Evolutionary conservation across 2,888 invertebrate genomes (phyloP).

Genomic region (Euproctis similis): DNA sequence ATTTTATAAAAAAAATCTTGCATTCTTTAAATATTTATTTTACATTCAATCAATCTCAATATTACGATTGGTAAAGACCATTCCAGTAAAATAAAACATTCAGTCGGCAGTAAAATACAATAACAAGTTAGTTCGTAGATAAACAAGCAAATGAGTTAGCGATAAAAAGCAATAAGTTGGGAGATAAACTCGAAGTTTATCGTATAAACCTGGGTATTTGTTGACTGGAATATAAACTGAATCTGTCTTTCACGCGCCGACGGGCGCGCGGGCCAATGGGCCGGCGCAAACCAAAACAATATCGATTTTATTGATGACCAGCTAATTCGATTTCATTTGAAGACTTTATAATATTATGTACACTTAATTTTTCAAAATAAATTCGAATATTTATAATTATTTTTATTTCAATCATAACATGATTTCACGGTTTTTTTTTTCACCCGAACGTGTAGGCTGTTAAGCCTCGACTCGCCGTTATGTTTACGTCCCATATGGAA

Average conservation of each 20-base stretch:
- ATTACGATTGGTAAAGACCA: conserved; percentile 18
- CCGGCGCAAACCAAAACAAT: conserved; percentile 38
- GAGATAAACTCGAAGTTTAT: conserved; percentile 42
- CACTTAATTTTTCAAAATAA: too few species aligned
- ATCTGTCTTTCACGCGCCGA: conserved; percentile 38
- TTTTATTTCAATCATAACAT: too few species aligned
- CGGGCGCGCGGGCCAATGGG: conserved; percentile 20
- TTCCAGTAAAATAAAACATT: conserved; percentile 41
- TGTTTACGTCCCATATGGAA: too few species aligned
- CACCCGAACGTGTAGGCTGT: too few species aligned
- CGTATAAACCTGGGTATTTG: conserved; percentile 40
- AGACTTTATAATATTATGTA: neutral
- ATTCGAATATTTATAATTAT: too few species aligned
- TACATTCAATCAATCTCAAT: conserved; percentile 4
- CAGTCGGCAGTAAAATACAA: conserved; percentile 40
- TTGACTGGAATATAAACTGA: conserved; percentile 40
- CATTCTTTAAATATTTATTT: too few species aligned
- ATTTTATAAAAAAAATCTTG: too few species aligned
- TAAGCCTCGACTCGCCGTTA: too few species aligned
- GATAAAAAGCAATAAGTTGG: conserved; percentile 58
- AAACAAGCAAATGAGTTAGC: conserved; percentile 49
- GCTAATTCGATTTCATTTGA: conserved; percentile 9
- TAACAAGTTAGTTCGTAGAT: conserved; percentile 42
- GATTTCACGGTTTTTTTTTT: too few species aligned
- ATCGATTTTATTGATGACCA: conserved; percentile 36